Conservation (phyloP, 2,888 invertebrate genomes). For the Chirona hameri region DNA sequence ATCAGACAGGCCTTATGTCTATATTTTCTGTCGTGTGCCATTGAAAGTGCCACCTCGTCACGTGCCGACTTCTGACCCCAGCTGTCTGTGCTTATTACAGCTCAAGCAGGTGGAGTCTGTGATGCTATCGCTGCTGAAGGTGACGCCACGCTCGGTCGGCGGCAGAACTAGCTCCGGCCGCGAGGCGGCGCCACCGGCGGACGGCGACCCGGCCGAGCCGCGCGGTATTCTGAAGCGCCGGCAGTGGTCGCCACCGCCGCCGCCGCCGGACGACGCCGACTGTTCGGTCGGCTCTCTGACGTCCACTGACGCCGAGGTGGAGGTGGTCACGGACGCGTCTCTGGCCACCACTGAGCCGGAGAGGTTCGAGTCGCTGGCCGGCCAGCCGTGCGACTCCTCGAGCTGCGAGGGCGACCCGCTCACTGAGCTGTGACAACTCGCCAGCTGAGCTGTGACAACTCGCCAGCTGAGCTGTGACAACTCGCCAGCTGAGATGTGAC, state of each 20-base stretch:
- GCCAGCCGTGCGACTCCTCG: background rate
- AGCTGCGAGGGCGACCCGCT: background rate
- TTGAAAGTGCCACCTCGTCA: too few relatives aligned
- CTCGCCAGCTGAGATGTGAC: background rate
- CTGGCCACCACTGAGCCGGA: background rate
- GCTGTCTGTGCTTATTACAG: background rate
- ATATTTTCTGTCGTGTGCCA: too few relatives aligned
- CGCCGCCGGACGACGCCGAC: background rate
- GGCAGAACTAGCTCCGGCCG: background rate
- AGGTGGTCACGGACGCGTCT: background rate
- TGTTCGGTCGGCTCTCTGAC: background rate
- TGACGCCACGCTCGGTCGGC: background rate
- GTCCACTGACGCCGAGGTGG: background rate
- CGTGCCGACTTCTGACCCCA: too few relatives aligned
- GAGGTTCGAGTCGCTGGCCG: background rate
- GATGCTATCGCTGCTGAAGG: conserved; percentile 5
- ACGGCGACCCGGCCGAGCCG: background rate
- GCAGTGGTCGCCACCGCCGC: background rate
- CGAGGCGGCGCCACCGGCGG: background rate
- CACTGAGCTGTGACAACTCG: background rate
- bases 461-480: background rate
- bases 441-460: background rate
- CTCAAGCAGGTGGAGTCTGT: conserved; percentile 1
- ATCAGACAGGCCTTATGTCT: too few relatives aligned
- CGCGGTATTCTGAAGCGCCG: background rate